Base-by-base conservation (phyloP, 2,888 invertebrate genomes). In the Zhuqinia jingwanae region DNA sequence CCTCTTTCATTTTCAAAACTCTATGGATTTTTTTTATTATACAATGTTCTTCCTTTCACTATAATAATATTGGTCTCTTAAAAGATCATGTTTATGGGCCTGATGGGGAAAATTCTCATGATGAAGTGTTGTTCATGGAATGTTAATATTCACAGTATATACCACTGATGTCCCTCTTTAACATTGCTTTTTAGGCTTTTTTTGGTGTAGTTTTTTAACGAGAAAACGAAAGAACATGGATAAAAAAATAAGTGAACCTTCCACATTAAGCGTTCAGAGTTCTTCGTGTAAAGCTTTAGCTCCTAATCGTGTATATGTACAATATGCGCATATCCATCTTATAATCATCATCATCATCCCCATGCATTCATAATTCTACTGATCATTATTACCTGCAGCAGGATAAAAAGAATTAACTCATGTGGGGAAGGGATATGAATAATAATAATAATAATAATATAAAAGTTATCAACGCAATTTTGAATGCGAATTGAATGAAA, bases 51-150 rank as follows among this genome's bases (percentile, higher is more conserved):
- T 45, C 22, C 45, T 60, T 36, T 36, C 77, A 45, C 60, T 76
- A 11, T 53, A 27, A 30, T 47, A 70, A 11, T 27, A 50, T 63
- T 36, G 36, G 5, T 50, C 60, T 68, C 58, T 75, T 82, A 82
- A 82, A 87, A 78, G 87, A 82, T 82, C 82, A 87, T 87, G 87
- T 87, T 87, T 87, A 87, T 87, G 87, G 68, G 87, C 77, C 87
- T 87, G 82, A 87, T 82, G 87, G 87, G 87, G 82, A 53, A 87
- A 87, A 87, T 87, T 87, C 78, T 78, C 73, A 82, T 87, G 86
- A 86, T 86, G 86, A 86, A 86, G 86, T 86, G 87, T 82, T 78
- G 77, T 82, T 87, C 82, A 87, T 87, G 82, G 87, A 82, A 87
- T 87, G 87, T 82, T 87, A 78, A 87, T 87, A 82, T 60, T 65